Evolutionary conservation across 2,113 vertebrate species (phyloP), one percentile per base, ranked within the genome.

Genomic region (Lampris megalopsis): DNA sequence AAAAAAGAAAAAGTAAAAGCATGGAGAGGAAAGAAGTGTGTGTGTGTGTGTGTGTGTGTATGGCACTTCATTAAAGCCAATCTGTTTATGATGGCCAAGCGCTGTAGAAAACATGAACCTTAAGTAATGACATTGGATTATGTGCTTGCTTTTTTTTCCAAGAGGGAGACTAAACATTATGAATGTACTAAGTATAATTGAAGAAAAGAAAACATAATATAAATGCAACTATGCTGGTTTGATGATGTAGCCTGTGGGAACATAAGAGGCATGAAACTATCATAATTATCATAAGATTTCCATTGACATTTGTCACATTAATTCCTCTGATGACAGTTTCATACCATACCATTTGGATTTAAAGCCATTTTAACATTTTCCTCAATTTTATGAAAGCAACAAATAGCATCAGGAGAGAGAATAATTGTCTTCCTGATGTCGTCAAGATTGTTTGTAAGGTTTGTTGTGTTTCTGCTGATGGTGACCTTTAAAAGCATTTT

Each of bases 321-420:
- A 76, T 88, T 85, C 86, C 63, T 57, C 57, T 89, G 89, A 90
- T 88, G 84, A 86, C 57, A 66, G 67, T 79, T 90, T 88, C 76
- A 89, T 81, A 73, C 54, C 70, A 87, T 71, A 76, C 73, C 86
- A 88, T 90, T 90, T 85, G 76, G 77, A 81, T 87, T 81, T 86
- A 83, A 83, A 87, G 81, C 80, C 70, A 65, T 76, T 88, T 64
- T 73, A 79, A 68, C 57, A 52, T 75, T 84, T 75, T 63, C 60
- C 53, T 85, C 87, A 90, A 91, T 81, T 75, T 8, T 80, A 49
- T 85, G 62, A 62, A 85, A 79, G 60, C 49, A 79, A 61, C 71
- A 85, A 86, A 88, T 64, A 40, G 68, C 63, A 75, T 75, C 70
- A 36, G 59, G 45, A 82, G 70, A 74, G 62, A 11, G 60, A 63